Conservation (phyloP, 2,888 invertebrate genomes). For the Chironomus riparius region DNA sequence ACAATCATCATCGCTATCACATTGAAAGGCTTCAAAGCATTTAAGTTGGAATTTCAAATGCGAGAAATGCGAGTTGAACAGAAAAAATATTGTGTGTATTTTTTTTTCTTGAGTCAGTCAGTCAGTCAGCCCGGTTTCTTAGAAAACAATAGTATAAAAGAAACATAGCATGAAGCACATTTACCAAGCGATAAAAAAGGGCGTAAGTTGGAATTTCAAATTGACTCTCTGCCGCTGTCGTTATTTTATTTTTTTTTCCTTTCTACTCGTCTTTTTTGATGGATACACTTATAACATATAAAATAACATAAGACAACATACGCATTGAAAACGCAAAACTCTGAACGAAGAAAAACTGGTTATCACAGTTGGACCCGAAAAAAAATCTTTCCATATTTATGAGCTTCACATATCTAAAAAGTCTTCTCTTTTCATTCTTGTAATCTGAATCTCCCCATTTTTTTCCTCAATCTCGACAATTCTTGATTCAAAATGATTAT, state of each 20-base stretch:
- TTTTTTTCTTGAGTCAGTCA: neutral
- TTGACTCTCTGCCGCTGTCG: constrained; percentile 4
- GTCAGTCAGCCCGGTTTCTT: neutral
- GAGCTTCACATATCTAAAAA: neutral
- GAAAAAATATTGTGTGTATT: neutral
- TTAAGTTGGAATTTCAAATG: constrained; percentile 20
- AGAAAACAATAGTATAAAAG: constrained; percentile 13
- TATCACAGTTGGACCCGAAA: constrained; percentile 20
- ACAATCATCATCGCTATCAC: neutral
- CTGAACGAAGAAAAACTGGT: constrained; percentile 15
- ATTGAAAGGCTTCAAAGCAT: constrained; percentile 1
- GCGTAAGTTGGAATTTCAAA: constrained; percentile 19
- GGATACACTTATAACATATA: neutral
- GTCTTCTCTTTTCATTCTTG: neutral
- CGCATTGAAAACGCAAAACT: constrained; percentile 6
- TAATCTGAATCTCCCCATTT: neutral
- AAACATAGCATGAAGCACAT: constrained; percentile 18
- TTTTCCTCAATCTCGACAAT: neutral
- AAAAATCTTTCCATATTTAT: constrained; percentile 10
- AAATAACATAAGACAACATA: neutral
- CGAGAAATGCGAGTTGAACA: neutral
- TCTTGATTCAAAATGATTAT: neutral
- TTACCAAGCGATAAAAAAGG: constrained; percentile 15
- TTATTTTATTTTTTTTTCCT: neutral
- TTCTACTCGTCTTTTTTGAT: neutral